phyloP scores from a whole-genome alignment of 1,140 invertebrate species.

The Penaeus japonicus region DNA sequence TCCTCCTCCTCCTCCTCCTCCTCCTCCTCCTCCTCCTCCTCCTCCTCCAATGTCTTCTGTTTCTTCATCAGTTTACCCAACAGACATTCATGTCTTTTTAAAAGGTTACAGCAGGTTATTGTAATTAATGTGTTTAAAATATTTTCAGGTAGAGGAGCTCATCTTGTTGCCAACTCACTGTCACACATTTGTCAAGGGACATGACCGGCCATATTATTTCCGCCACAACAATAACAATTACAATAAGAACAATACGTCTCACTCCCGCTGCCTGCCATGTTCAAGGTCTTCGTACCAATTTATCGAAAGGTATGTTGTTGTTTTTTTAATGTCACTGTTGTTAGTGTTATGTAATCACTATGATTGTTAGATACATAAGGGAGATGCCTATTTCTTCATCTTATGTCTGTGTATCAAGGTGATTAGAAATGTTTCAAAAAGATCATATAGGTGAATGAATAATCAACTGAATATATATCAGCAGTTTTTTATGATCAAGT shows the following conservation, averaged over 20 bases:
- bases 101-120: not conserved
- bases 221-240: slow-evolving; percentile 49
- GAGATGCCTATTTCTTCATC: too few species aligned
- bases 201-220: slow-evolving; percentile 44
- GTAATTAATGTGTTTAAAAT: not conserved
- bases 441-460: too few species aligned
- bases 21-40: not conserved
- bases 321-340: not conserved
- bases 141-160: slow-evolving; percentile 59
- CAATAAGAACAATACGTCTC: slow-evolving; percentile 48
- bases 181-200: slow-evolving; percentile 60
- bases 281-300: slow-evolving; percentile 60
- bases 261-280: slow-evolving; percentile 38
- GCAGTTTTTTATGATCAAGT: too few species aligned
- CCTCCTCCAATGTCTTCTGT: not conserved
- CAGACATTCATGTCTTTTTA: not conserved
- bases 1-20: not conserved
- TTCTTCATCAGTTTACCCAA: not conserved
- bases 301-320: slow-evolving; percentile 53
- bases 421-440: too few species aligned
- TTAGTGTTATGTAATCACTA: too few species aligned
- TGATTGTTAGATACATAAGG: too few species aligned
- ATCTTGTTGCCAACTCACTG: slow-evolving; percentile 64
- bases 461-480: too few species aligned
- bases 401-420: too few species aligned